Base-by-base conservation (phyloP, 2,113 vertebrate genomes). In the Nipponia nippon region DNA sequence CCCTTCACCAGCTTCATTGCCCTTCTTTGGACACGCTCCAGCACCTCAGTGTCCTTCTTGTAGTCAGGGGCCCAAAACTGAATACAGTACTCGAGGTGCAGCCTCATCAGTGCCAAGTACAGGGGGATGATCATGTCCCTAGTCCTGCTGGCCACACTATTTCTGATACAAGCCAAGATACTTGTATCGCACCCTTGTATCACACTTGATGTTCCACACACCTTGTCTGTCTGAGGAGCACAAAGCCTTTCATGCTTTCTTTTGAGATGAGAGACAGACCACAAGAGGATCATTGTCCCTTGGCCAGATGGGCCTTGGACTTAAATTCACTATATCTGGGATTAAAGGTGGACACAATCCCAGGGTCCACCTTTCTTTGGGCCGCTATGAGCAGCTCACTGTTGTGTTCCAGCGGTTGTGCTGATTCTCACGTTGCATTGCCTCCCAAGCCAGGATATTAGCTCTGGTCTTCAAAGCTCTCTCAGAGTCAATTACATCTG, bases 401-500 rank as follows among this genome's bases (percentile, higher is more conserved):
- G 0, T 49, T 66, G 25, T 70, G 40, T 89, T 93, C 49, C 50
- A 62, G 53, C 7, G 0, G 0, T 40, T 0, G 26, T 50, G 61
- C 36, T 4, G 5, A 66, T 76, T 77, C 58, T 86, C 71, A 73
- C 0, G 0, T 49, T 42, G 34, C 22, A 16, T 50, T 81, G 26
- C 70, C 87, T 95, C 76, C 77, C 87, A 87, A 63, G 26, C 23
- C 69, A 89, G 56, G 47, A 77, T 81, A 73, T 87, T 89, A 92
- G 55, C 38, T 95, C 55, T 55, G 59, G 59, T 87, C 81, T 89
- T 94, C 91, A 89, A 87, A 94, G 55, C n/a, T 77, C 76, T 62
- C 89, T 84, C 49, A 56, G 71, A 76, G 61, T 92, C 93, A 87
- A 12, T 92, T 94, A 92, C 53, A 26, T 70, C 82, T 58, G 53